A percentile compares a stretch with the other conserved stretches of the same genome.
Evolutionary conservation across 2,797 vertebrate genomes (phyloP).

Genomic region (Diceros bicornis): DNA sequence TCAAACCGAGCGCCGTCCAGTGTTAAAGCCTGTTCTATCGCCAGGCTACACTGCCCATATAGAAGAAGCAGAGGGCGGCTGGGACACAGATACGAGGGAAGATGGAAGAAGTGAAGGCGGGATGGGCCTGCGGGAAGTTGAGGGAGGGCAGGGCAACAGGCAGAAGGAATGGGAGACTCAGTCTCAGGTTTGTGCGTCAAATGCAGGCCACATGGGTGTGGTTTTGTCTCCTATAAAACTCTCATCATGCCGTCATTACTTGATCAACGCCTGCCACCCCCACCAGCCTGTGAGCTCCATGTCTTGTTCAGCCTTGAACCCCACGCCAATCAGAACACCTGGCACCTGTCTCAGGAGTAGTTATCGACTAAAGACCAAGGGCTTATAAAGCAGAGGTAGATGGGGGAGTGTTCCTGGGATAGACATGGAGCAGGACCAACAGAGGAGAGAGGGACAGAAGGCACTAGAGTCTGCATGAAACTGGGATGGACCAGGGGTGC

Average conservation of each 20-base stretch:
- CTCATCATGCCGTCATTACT: no score
- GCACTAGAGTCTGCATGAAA: neutral
- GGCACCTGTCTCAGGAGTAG: neutral
- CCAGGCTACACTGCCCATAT: no score
- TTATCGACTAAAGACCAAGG: neutral
- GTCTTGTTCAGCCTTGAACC: neutral
- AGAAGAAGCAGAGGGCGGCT: neutral
- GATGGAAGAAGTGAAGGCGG: neutral
- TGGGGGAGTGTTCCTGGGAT: neutral
- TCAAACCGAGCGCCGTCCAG: neutral
- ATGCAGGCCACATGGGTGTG: neutral
- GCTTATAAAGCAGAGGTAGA: neutral
- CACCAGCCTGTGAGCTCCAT: neutral
- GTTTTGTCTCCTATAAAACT: neutral
- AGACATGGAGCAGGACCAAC: neutral
- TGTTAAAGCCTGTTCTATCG: neutral
- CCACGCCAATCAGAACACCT: neutral
- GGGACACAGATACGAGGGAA: neutral
- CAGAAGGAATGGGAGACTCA: neutral
- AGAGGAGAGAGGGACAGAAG: neutral
- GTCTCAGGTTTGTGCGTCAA: neutral
- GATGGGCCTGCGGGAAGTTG: accelerated
- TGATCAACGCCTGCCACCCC: neutral
- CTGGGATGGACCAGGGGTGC: neutral
- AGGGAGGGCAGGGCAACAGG: neutral